These are phyloP conservation scores for Pagrus major DNA, from an alignment of 2,113 vertebrate species.

Conservation along the genomic window DNA sequence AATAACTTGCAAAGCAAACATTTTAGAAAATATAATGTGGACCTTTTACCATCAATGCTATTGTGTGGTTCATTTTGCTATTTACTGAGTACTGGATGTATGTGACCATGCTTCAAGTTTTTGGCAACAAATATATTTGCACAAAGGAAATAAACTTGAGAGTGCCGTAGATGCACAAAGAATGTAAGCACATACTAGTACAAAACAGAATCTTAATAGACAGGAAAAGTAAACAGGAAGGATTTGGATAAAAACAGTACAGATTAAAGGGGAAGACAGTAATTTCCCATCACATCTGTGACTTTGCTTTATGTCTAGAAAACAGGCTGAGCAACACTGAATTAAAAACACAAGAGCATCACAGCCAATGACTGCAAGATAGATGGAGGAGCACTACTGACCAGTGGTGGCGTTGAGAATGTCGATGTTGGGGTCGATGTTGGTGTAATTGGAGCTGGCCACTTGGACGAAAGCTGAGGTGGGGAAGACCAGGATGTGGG, in stretches of 20 bases:
- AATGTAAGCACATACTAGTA: not conserved
- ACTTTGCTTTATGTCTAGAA: slow-evolving; percentile 7
- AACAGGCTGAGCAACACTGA: not conserved
- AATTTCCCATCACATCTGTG: slow-evolving; percentile 21
- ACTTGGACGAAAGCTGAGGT: slow-evolving; percentile 96
- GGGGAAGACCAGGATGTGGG: slow-evolving; percentile 97
- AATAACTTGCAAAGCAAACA: not conserved
- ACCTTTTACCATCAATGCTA: not conserved
- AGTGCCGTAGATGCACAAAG: slow-evolving; percentile 6
- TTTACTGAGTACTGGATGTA: not conserved
- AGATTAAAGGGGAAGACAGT: slow-evolving; percentile 7
- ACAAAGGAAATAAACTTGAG: slow-evolving; percentile 25
- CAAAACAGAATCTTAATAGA: slow-evolving; percentile 10
- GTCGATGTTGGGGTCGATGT: slow-evolving; percentile 91
- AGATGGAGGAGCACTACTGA: slow-evolving; percentile 69
- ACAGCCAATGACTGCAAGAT: not conserved
- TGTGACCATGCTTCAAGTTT: not conserved
- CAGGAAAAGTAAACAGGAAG: slow-evolving; percentile 21
- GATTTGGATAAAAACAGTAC: slow-evolving; percentile 8
- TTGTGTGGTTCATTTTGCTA: not conserved
- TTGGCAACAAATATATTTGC: slow-evolving; percentile 8
- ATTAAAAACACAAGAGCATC: not conserved
- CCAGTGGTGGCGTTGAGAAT: slow-evolving; percentile 94
- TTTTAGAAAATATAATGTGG: not conserved
- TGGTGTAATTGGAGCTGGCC: slow-evolving; percentile 89